Percentiles rank a stretch among this genome's conserved stretches.
phyloP scores from a whole-genome alignment of 2,888 invertebrate species.

The Chaitophorus viminalis region DNA sequence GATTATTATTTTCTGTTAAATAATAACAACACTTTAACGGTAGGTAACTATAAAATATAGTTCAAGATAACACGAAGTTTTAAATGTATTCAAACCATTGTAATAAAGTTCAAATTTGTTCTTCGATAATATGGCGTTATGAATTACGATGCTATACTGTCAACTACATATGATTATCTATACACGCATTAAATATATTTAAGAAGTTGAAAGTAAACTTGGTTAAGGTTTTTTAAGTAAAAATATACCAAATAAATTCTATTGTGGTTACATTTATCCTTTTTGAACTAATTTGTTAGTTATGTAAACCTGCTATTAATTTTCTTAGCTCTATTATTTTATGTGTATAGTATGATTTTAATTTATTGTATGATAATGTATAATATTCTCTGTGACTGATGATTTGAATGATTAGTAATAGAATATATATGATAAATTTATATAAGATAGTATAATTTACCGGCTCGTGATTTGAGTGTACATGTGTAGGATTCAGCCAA shows the following conservation, averaged over 20 bases:
- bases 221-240: neutral
- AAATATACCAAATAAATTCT: neutral
- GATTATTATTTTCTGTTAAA: constrained; percentile 19
- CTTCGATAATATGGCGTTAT: neutral
- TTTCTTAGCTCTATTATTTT: neutral
- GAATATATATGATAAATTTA: neutral
- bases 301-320: neutral
- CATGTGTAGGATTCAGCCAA: no score
- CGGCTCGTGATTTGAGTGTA: no score
- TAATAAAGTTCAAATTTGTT: constrained; percentile 47
- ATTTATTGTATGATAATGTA: neutral
- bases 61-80: neutral
- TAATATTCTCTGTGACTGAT: neutral
- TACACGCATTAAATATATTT: neutral
- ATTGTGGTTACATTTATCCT: neutral
- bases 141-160: neutral
- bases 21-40: neutral
- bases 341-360: neutral
- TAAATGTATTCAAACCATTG: constrained; percentile 33
- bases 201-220: neutral
- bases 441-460: neutral
- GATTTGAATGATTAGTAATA: neutral
- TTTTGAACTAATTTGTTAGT: neutral
- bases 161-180: neutral
- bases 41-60: no score